Evolutionary conservation across 1,140 invertebrate species (phyloP).

Genomic region (Bombyx mori): ASM3026992v2 NC_085118.1:7553501-7554000

Average conservation of each 20-base stretch:
- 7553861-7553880: too few relatives aligned
- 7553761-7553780: conserved; percentile 58
- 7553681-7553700: conserved; percentile 57
- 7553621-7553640: conserved; percentile 36
- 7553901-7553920: too few relatives aligned
- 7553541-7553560: background rate
- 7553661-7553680: conserved; percentile 63
- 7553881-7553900: too few relatives aligned
- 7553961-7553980: too few relatives aligned
- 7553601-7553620: conserved; percentile 2
- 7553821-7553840: too few relatives aligned
- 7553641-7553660: conserved; percentile 43
- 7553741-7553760: conserved; percentile 61
- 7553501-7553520: too few relatives aligned
- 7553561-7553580: background rate
- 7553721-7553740: conserved; percentile 69
- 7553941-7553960: too few relatives aligned
- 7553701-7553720: conserved; percentile 55
- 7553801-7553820: too few relatives aligned
- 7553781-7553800: conserved; percentile 18
- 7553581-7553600: too few relatives aligned
- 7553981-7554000: too few relatives aligned
- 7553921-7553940: too few relatives aligned
- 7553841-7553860: too few relatives aligned
- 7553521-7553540: background rate